Conservation (phyloP, 2,113 vertebrate species). For the Thomomys bottae region DNA sequence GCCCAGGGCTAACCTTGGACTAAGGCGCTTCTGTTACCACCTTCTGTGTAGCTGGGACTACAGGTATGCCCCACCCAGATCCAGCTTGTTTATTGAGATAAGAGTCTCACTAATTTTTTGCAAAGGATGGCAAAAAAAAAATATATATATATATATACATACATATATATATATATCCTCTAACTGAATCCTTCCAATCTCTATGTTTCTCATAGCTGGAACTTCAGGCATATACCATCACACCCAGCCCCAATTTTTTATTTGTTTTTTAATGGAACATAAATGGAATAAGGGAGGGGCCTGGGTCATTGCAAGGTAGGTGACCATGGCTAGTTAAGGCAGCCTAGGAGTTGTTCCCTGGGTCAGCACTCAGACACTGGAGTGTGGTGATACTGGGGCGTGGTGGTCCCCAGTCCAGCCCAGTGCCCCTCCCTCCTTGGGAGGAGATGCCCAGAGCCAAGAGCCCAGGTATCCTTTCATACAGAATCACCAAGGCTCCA, state of each 20-base stretch:
- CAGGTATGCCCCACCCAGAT: no score
- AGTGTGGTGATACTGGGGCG: not conserved
- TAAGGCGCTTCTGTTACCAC: no score
- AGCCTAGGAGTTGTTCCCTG: accelerated
- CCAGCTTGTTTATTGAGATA: not conserved
- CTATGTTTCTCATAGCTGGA: no score
- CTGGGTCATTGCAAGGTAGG: not conserved
- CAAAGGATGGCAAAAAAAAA: no score
- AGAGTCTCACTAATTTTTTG: no score
- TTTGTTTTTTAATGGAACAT: not conserved
- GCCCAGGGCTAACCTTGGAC: no score
- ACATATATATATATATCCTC: no score
- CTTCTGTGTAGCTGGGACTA: no score
- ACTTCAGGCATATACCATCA: no score
- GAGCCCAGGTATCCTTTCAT: not conserved
- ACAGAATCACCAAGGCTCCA: not conserved
- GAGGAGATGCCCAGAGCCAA: not conserved
- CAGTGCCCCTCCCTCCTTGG: accelerated
- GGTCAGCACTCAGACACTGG: not conserved
- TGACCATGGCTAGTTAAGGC: not conserved
- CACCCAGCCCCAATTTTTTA: no score
- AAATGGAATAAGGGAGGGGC: not conserved
- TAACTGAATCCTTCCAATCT: no score
- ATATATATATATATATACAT: no score
- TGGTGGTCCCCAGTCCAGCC: not conserved